phyloP scores from a whole-genome alignment of 2,797 vertebrate genomes.

The Rhincodon typus region DNA sequence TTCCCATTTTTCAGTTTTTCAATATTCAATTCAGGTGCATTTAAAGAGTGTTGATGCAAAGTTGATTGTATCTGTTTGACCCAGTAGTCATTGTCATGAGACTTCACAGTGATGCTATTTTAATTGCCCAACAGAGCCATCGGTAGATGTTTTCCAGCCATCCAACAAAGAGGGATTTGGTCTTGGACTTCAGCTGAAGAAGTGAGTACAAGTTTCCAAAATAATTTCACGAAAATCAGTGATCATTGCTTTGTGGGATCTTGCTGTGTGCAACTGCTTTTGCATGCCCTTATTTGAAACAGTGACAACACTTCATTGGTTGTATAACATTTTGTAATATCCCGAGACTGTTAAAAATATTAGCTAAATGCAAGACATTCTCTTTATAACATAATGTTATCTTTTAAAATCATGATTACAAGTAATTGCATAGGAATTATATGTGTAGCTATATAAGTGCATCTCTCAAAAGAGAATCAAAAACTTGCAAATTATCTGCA shows the following conservation, averaged over 20 bases:
- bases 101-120: background rate
- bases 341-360: background rate
- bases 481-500: background rate
- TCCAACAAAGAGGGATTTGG: constrained; percentile 97
- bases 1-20: background rate
- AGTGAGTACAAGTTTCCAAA: constrained; percentile 63
- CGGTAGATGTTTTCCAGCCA: constrained; percentile 96
- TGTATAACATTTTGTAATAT: background rate
- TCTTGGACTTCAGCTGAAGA: constrained; percentile 92
- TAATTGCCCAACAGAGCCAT: constrained; percentile 67
- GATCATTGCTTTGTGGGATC: background rate
- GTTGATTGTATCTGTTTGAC: background rate
- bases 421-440: background rate
- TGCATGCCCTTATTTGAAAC: background rate
- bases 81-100: background rate
- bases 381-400: background rate
- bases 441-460: background rate
- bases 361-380: background rate
- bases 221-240: background rate
- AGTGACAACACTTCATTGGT: background rate
- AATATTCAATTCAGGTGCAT: background rate
- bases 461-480: background rate
- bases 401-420: background rate
- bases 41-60: background rate
- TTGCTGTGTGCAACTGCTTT: background rate